phyloP scores from a whole-genome alignment of 2,888 invertebrate genomes.

The Orthosia cruda region DNA sequence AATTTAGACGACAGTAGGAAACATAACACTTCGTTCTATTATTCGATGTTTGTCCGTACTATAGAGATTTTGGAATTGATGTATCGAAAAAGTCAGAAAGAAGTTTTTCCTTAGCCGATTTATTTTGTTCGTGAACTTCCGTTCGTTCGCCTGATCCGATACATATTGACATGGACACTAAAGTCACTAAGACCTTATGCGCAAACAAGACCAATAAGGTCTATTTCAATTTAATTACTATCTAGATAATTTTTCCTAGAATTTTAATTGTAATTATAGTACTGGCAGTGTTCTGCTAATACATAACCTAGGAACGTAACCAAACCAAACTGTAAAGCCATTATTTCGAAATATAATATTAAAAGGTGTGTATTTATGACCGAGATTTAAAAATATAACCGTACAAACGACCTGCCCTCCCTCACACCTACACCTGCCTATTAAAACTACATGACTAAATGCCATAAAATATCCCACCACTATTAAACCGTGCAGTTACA shows the following conservation, averaged over 20 bases:
- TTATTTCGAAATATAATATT: background rate
- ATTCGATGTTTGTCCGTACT: too few species aligned
- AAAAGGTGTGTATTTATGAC: background rate
- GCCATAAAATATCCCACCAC: slow-evolving; percentile 17
- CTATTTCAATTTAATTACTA: too few species aligned
- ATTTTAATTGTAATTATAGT: background rate
- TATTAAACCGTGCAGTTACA: slow-evolving; percentile 30
- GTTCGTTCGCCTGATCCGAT: too few species aligned
- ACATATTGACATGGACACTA: too few species aligned
- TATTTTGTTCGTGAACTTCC: too few species aligned
- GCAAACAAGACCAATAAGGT: too few species aligned
- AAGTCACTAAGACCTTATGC: too few species aligned
- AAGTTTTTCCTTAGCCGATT: too few species aligned
- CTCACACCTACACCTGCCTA: slow-evolving; percentile 5
- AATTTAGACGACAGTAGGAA: too few species aligned
- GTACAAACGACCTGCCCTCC: background rate
- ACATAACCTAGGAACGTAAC: background rate
- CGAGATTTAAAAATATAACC: background rate
- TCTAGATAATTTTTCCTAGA: background rate
- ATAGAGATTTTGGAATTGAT: too few species aligned
- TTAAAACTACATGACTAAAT: slow-evolving; percentile 17
- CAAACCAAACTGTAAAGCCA: background rate
- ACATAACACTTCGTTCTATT: too few species aligned
- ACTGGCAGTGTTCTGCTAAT: background rate
- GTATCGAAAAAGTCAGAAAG: too few species aligned